Evolutionary conservation across 2,888 invertebrate species (phyloP), one percentile per base, ranked within the genome.

Genomic region (Hypolimnas misippus): DNA sequence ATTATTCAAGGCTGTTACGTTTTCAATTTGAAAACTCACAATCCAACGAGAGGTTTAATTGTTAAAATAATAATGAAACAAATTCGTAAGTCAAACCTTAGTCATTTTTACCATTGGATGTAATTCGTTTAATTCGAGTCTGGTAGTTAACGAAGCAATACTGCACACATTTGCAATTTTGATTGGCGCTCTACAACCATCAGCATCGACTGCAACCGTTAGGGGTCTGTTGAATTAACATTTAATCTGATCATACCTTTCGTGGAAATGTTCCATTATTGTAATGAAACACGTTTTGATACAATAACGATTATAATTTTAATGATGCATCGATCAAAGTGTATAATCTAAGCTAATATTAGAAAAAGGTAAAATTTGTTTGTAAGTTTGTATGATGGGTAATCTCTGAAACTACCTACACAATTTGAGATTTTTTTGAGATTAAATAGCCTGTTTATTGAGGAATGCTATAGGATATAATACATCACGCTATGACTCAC

Each of bases 91-190:
- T 70, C 70, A 70, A 72, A 66, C 68, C 66, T 70, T 49, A 49
- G 71, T 67, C 59, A 70, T 77, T 77, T 77, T 78, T 75, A 72
- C 46, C 71, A 69, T 70, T 66, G 70, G 65, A 66, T 70, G 73
- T 75, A 79, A 81, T 76, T 76, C 75, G 76, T 77, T 78, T 83
- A 83, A 78, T 76, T 68, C 77, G 64, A 71, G 76, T 76, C 77
- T 74, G 82, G 79, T 75, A 77, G 83, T 84, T 89, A 89, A 89
- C 89, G 87, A 89, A 83, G 83, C 84, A 76, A 77, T 78, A 78
- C 74, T 79, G 78, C 76, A 77, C 77, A 80, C 82, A 89, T 90
- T 89, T 87, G 85, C 88, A 89, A 88, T 87, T 87, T 87, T 88
- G 87, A 90, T 90, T 90, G 88, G 81, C 78, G 76, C 78, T 79